These are phyloP conservation scores for Lithobius niger DNA, from an alignment of 1,140 invertebrate species.

Conservation along the genomic window DNA sequence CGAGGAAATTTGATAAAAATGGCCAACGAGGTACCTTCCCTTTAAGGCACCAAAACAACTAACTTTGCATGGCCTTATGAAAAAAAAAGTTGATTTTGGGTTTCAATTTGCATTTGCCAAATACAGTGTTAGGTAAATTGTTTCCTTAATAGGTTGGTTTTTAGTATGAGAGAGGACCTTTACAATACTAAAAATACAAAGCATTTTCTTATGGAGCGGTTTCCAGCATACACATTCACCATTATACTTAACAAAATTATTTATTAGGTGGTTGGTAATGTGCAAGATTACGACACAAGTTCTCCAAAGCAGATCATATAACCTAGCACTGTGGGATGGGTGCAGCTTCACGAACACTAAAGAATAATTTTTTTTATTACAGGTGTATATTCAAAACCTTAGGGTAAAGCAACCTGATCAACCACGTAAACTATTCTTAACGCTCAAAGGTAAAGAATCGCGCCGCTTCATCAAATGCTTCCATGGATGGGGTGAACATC, in stretches of 20 bases:
- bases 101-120: no score
- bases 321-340: not conserved
- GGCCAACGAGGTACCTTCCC: no score
- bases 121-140: no score
- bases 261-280: not conserved
- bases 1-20: no score
- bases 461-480: conserved; percentile 93
- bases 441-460: conserved; percentile 93
- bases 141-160: no score
- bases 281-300: not conserved
- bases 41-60: no score
- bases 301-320: not conserved
- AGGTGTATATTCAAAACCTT: conserved; percentile 97
- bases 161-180: no score
- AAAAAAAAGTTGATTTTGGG: no score
- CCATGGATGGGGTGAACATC: conserved; percentile 75
- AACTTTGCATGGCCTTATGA: no score
- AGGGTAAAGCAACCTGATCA: conserved; percentile 85
- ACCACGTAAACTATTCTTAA: conserved; percentile 86
- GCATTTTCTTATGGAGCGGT: not conserved
- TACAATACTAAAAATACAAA: not conserved
- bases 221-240: not conserved
- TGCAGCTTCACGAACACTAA: not conserved
- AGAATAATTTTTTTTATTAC: conserved; percentile 13
- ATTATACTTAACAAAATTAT: not conserved